Conservation (phyloP, 2,888 invertebrate genomes). For the Colostygia pectinataria region DNA sequence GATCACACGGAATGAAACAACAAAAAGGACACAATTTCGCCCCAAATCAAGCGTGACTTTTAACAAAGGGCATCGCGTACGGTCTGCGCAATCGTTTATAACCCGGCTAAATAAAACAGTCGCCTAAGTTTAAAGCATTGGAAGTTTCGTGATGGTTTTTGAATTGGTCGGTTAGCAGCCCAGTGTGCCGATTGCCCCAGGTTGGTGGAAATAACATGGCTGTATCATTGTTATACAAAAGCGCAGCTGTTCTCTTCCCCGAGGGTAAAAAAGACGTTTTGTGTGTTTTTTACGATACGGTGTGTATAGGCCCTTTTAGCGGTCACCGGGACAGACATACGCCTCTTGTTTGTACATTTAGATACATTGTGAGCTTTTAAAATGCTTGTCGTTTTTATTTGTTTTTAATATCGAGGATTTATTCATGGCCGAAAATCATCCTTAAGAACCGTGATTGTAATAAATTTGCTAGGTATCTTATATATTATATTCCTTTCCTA, state of each 20-base stretch:
- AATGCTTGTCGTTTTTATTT: conserved; percentile 29
- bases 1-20: conserved; percentile 71
- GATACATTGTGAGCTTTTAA: conserved; percentile 50
- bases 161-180: conserved; percentile 49
- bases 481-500: too few species aligned
- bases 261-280: conserved; percentile 79
- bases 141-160: conserved; percentile 36
- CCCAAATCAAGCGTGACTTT: conserved; percentile 79
- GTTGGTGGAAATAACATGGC: conserved; percentile 74
- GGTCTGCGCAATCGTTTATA: conserved; percentile 62
- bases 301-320: conserved; percentile 67
- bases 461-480: too few species aligned
- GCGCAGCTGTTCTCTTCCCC: conserved; percentile 79
- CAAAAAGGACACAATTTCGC: conserved; percentile 79
- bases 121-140: conserved; percentile 12
- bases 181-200: conserved; percentile 71
- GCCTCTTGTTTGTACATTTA: conserved; percentile 54
- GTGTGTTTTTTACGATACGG: conserved; percentile 64
- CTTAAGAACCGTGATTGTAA: too few species aligned
- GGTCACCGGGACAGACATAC: conserved; percentile 71
- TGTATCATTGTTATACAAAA: conserved; percentile 80
- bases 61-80: conserved; percentile 70
- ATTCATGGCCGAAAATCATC: too few species aligned
- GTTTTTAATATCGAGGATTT: not conserved
- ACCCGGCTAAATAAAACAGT: conserved; percentile 48